A percentile compares a stretch with the other conserved stretches of the same genome.
Conservation (phyloP, 2,888 invertebrate species). For the Neoaliturus tenellus region DNA sequence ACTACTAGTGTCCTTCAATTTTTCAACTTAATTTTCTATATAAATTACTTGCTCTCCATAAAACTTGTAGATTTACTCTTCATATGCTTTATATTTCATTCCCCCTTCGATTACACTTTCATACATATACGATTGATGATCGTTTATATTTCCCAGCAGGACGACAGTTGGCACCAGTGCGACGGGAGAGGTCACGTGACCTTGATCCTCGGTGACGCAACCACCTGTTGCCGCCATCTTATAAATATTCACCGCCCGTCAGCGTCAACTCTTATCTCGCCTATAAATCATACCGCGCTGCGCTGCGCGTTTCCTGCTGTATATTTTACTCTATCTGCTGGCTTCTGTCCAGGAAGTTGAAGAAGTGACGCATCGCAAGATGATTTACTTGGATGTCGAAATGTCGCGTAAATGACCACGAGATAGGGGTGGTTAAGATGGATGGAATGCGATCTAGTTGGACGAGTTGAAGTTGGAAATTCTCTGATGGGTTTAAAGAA, state of each 20-base stretch:
- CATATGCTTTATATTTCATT: too few relatives aligned
- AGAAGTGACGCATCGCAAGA: background rate
- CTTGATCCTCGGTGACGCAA: slow-evolving; percentile 45
- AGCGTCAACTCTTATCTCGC: slow-evolving; percentile 18
- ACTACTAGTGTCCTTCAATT: too few relatives aligned
- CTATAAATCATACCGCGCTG: slow-evolving; percentile 37
- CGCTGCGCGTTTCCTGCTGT: slow-evolving; percentile 39
- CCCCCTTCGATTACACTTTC: too few relatives aligned
- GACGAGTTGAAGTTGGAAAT: too few relatives aligned
- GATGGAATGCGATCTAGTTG: background rate
- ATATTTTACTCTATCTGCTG: slow-evolving; percentile 50
- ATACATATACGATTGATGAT: too few relatives aligned
- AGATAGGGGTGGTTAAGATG: background rate
- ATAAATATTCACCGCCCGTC: slow-evolving; percentile 45
- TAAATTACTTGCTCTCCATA: too few relatives aligned
- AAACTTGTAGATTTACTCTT: too few relatives aligned
- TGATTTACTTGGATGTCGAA: background rate
- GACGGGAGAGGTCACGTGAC: slow-evolving; percentile 36
- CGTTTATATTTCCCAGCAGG: too few relatives aligned
- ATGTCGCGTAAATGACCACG: background rate
- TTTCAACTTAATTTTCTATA: too few relatives aligned
- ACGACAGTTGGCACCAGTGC: slow-evolving; percentile 10
- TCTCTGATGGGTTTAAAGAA: too few relatives aligned
- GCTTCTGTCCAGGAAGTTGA: slow-evolving; percentile 45
- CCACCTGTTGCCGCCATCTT: slow-evolving; percentile 51